These are phyloP conservation scores for Athene noctua DNA, from an alignment of 2,113 vertebrate genomes.

Conservation along the genomic window DNA sequence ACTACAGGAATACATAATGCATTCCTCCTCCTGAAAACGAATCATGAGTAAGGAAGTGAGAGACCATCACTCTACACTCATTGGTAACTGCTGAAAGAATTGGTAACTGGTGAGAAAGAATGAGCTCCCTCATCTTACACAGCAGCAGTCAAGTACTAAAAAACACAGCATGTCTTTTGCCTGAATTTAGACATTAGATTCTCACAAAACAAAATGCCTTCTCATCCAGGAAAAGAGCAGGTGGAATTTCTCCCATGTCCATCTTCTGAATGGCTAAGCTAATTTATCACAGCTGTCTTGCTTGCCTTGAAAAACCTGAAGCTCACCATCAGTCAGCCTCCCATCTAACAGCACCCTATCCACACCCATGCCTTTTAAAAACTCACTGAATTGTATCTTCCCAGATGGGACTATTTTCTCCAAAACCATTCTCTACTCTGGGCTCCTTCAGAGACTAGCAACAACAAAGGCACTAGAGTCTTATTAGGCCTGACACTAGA, in stretches of 20 bases:
- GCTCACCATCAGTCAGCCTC: neutral
- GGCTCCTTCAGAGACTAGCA: neutral
- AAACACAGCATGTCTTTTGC: neutral
- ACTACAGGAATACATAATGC: neutral
- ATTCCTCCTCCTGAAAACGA: neutral
- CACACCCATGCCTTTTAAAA: neutral
- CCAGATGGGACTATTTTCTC: neutral
- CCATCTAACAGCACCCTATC: neutral
- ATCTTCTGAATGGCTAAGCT: neutral
- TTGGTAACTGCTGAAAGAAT: neutral
- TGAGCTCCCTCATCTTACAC: neutral
- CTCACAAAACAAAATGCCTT: neutral
- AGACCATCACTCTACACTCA: neutral
- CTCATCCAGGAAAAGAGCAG: neutral
- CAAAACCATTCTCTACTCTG: neutral
- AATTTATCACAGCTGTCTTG: neutral
- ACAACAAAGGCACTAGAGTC: neutral
- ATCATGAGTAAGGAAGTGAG: neutral
- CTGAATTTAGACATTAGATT: neutral
- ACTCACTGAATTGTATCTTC: neutral
- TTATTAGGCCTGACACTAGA: neutral
- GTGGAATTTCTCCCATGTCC: neutral
- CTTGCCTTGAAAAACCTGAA: neutral
- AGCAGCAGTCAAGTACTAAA: neutral
- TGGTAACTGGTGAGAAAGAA: neutral